Evolutionary conservation across 1,140 invertebrate genomes (phyloP).

Genomic region (Venturia canescens): DNA sequence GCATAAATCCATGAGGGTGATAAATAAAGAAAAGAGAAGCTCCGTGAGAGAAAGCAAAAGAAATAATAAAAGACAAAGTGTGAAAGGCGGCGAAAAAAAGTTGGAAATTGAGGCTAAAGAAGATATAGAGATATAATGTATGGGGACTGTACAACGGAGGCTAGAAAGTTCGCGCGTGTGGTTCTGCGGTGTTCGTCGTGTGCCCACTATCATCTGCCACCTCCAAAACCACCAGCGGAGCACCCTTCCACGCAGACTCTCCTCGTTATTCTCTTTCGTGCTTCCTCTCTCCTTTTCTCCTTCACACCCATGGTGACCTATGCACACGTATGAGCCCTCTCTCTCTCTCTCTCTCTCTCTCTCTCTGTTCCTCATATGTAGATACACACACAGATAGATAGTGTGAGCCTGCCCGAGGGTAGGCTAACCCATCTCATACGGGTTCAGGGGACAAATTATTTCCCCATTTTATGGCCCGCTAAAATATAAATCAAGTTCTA

Average conservation of each 20-base stretch:
- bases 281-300: constrained; percentile 10
- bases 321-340: not conserved
- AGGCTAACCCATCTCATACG: constrained; percentile 67
- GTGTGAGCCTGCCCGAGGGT: constrained; percentile 12
- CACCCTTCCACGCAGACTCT: not conserved
- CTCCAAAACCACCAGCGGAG: not conserved
- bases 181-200: constrained; percentile 20
- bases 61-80: too few species aligned
- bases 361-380: not conserved
- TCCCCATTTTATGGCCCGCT: constrained; percentile 74
- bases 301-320: constrained; percentile 14
- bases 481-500: constrained; percentile 77
- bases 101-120: constrained; percentile 34
- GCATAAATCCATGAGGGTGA: too few species aligned
- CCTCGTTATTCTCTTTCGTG: constrained; percentile 5
- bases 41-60: too few species aligned
- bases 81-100: not conserved
- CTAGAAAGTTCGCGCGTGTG: not conserved
- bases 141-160: not conserved
- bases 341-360: too few species aligned
- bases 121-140: constrained; percentile 9
- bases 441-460: constrained; percentile 75
- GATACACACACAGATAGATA: not conserved
- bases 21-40: too few species aligned
- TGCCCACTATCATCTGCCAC: constrained; percentile 8